Percentiles rank a stretch among this genome's conserved stretches.
These are phyloP conservation scores for Xanthia togata DNA, from an alignment of 2,888 invertebrate species.

Conservation along the genomic window DNA sequence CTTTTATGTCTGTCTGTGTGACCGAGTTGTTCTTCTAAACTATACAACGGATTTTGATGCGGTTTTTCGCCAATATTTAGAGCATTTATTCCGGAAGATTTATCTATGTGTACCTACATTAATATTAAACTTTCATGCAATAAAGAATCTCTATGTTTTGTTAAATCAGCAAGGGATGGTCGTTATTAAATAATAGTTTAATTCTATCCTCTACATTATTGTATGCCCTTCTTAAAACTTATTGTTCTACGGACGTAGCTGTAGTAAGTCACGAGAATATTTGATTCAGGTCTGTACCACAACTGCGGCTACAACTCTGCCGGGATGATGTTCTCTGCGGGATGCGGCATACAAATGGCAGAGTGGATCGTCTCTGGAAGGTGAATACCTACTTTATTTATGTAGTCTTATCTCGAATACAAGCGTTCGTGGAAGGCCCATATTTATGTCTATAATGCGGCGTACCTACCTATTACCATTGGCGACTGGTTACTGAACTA, in stretches of 20 bases:
- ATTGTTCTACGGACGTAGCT: neutral
- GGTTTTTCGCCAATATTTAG: neutral
- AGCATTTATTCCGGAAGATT: neutral
- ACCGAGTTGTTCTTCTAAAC: neutral
- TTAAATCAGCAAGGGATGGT: neutral
- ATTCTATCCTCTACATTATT: neutral
- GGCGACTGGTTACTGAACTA: neutral
- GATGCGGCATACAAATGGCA: slow-evolving; percentile 96
- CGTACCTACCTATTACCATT: neutral
- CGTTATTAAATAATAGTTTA: neutral
- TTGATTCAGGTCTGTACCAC: slow-evolving; percentile 93
- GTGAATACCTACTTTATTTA: slow-evolving; percentile 67
- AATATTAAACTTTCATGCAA: too few relatives aligned
- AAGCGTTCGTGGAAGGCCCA: neutral
- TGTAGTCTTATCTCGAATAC: neutral
- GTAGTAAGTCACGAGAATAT: neutral
- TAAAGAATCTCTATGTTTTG: neutral
- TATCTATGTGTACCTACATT: neutral
- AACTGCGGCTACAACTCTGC: slow-evolving; percentile 97
- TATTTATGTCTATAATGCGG: neutral
- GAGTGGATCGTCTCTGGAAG: slow-evolving; percentile 95
- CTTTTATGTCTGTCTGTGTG: neutral
- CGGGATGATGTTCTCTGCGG: slow-evolving; percentile 97
- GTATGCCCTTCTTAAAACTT: neutral
- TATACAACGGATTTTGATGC: neutral